These are phyloP conservation scores for Theristicus caerulescens DNA, from an alignment of 2,113 vertebrate genomes.

Conservation along the genomic window DNA sequence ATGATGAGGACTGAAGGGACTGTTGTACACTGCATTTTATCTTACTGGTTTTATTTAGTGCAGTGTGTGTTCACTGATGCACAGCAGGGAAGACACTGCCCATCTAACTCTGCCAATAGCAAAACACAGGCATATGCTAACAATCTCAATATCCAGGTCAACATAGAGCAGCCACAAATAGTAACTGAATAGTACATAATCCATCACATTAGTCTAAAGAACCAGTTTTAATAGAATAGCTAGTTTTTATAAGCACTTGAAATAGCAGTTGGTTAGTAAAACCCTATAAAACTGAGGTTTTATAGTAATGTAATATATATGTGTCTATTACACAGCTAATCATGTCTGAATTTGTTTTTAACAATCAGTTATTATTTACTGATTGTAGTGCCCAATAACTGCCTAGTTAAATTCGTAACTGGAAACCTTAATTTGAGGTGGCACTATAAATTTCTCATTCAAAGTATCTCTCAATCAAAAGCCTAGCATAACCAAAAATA, in stretches of 20 bases:
- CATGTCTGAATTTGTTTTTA: slow-evolving; percentile 32
- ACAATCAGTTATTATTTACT: not conserved
- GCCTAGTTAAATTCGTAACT: slow-evolving; percentile 1
- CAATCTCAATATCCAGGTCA: not conserved
- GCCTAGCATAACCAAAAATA: not conserved
- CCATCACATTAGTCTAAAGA: not conserved
- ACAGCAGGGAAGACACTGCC: not conserved
- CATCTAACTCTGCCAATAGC: not conserved
- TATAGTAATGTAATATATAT: not conserved
- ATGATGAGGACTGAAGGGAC: not conserved
- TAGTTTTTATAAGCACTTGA: slow-evolving; percentile 28
- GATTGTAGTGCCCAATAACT: not conserved
- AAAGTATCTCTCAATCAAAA: not conserved
- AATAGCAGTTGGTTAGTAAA: slow-evolving; percentile 30
- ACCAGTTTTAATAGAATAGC: not conserved
- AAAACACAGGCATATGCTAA: not conserved
- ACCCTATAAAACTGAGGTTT: slow-evolving; percentile 1
- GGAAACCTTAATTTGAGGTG: not conserved
- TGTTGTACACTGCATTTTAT: not conserved
- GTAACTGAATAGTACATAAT: not conserved
- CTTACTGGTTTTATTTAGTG: not conserved
- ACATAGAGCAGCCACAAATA: not conserved
- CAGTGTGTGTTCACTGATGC: not conserved
- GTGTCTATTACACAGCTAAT: not conserved
- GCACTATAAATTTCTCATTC: not conserved